A percentile compares a stretch with the other conserved stretches of the same genome.
phyloP scores from a whole-genome alignment of 2,797 vertebrate species.

The Hozukius guyotensis region DNA sequence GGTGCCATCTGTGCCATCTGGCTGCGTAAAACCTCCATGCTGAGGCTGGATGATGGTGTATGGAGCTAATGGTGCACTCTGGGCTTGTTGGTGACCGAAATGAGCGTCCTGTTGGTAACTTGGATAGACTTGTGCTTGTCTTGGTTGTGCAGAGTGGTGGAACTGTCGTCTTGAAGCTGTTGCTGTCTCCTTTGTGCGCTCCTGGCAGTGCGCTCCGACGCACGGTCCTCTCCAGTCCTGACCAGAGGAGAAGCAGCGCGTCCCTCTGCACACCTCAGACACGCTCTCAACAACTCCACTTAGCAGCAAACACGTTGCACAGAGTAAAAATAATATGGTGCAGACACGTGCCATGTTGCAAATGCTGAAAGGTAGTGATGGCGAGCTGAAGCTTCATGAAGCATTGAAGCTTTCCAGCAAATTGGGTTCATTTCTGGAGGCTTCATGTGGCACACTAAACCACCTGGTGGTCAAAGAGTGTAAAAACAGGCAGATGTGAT shows the following conservation, averaged over 20 bases:
- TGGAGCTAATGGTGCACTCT: constrained; percentile 59
- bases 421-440: too few species aligned
- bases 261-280: constrained; percentile 76
- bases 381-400: too few species aligned
- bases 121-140: constrained; percentile 52
- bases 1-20: constrained; percentile 21
- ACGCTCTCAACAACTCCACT: constrained; percentile 28
- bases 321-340: constrained; percentile 59
- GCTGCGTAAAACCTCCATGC: constrained; percentile 40
- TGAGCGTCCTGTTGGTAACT: constrained; percentile 65
- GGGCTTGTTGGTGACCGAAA: constrained; percentile 42
- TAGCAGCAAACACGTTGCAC: constrained; percentile 28
- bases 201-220: constrained; percentile 76
- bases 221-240: constrained; percentile 70
- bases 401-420: too few species aligned
- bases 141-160: constrained; percentile 42
- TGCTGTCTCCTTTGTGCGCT: constrained; percentile 43
- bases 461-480: too few species aligned
- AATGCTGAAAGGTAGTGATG: neutral
- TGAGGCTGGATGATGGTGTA: constrained; percentile 72
- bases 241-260: constrained; percentile 67
- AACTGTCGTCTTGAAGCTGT: constrained; percentile 44
- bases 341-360: constrained; percentile 62
- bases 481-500: too few species aligned
- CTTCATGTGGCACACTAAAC: too few species aligned